Evolutionary conservation across 2,888 invertebrate genomes (phyloP).

Genomic region (Stenodera caucasica): DNA sequence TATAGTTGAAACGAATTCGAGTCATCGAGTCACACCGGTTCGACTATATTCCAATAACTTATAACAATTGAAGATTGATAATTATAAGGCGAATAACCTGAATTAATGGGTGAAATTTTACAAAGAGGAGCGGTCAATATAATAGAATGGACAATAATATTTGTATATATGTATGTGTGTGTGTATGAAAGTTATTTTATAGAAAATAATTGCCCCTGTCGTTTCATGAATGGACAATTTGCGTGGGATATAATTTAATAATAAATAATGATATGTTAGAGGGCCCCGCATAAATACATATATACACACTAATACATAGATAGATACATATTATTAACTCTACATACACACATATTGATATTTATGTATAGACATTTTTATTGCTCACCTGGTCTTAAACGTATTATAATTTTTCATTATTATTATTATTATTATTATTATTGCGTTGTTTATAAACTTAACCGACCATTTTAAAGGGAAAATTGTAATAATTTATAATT

Average conservation of each 20-base stretch:
- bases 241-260: constrained; percentile 45
- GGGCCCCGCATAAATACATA: constrained; percentile 44
- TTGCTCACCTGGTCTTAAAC: constrained; percentile 4
- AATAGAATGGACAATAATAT: neutral
- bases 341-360: neutral
- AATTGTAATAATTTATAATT: neutral
- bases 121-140: neutral
- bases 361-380: constrained; percentile 5
- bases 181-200: constrained; percentile 10
- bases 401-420: neutral
- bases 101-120: neutral
- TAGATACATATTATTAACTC: constrained; percentile 2
- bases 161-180: neutral
- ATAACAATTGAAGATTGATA: too few species aligned
- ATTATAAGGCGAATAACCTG: too few species aligned
- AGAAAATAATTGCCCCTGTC: constrained; percentile 31
- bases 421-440: neutral
- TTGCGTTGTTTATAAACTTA: neutral
- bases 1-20: too few species aligned
- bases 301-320: constrained; percentile 38
- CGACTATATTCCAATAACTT: too few species aligned
- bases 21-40: too few species aligned
- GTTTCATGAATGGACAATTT: constrained; percentile 42
- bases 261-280: constrained; percentile 43
- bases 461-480: neutral